These are phyloP conservation scores for Cromileptes altivelis DNA, from an alignment of 2,113 vertebrate species.

Conservation along the genomic window DNA sequence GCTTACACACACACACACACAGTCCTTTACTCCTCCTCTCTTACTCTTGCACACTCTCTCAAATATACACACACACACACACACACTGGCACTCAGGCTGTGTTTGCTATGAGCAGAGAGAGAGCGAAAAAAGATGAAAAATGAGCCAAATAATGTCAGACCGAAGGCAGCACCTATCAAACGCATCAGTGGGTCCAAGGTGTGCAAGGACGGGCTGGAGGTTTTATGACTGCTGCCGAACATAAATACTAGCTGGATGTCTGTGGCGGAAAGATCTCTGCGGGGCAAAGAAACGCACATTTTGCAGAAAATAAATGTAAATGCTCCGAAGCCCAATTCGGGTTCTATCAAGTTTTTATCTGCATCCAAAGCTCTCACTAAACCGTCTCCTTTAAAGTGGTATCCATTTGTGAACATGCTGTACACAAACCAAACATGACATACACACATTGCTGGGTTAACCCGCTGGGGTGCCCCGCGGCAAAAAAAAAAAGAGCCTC, in stretches of 20 bases:
- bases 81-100: background rate
- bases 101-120: slow-evolving; percentile 45
- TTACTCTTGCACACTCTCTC: slow-evolving; percentile 1
- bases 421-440: slow-evolving; percentile 30
- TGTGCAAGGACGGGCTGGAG: slow-evolving; percentile 75
- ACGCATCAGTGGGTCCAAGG: slow-evolving; percentile 71
- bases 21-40: slow-evolving; percentile 17
- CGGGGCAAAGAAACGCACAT: slow-evolving; percentile 25
- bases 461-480: background rate
- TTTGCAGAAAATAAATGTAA: slow-evolving; percentile 66
- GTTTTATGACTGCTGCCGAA: slow-evolving; percentile 69
- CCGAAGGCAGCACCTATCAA: slow-evolving; percentile 72
- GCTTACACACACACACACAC: slow-evolving; percentile 29
- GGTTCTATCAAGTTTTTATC: slow-evolving; percentile 40
- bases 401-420: slow-evolving; percentile 29
- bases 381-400: slow-evolving; percentile 21
- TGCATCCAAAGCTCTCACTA: slow-evolving; percentile 4
- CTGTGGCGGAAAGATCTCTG: slow-evolving; percentile 45
- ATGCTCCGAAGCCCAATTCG: slow-evolving; percentile 41
- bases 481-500: background rate
- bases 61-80: background rate
- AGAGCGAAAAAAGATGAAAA: slow-evolving; percentile 63
- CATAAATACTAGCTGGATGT: slow-evolving; percentile 74
- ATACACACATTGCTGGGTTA: slow-evolving; percentile 17
- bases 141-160: slow-evolving; percentile 75